Conservation (phyloP, 2,888 invertebrate species). For the Zaprionus lineosus region DNA sequence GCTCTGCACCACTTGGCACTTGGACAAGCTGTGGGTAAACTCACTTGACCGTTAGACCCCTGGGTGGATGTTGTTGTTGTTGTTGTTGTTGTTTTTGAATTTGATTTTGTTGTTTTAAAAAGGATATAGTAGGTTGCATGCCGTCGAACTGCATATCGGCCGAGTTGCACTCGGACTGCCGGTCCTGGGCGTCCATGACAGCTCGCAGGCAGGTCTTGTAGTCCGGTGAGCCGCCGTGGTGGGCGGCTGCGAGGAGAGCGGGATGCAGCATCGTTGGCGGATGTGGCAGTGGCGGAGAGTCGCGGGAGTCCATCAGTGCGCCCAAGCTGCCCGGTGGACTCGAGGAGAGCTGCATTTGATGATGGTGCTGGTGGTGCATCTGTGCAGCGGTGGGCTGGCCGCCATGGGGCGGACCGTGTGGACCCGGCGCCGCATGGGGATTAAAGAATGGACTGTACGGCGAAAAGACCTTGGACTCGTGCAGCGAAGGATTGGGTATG, state of each 20-base stretch:
- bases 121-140: conserved; percentile 97
- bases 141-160: conserved; percentile 95
- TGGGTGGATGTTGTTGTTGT: conserved; percentile 33
- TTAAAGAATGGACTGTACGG: conserved; percentile 96
- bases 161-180: conserved; percentile 94
- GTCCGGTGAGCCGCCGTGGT: conserved; percentile 91
- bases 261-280: conserved; percentile 93
- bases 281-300: conserved; percentile 93
- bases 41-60: conserved; percentile 65
- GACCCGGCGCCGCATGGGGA: conserved; percentile 83
- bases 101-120: conserved; percentile 90
- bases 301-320: conserved; percentile 87
- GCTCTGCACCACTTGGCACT: conserved; percentile 35
- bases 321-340: conserved; percentile 86
- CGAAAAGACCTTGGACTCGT: conserved; percentile 96
- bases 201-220: conserved; percentile 88
- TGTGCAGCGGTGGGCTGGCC: conserved; percentile 83
- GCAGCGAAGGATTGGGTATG: conserved; percentile 97
- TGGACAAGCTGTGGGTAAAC: conserved; percentile 50
- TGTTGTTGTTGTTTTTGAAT: too few species aligned
- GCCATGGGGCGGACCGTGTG: conserved; percentile 82
- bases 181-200: conserved; percentile 92
- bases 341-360: conserved; percentile 81
- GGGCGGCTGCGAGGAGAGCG: conserved; percentile 91
- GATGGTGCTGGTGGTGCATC: conserved; percentile 78